phyloP scores from a whole-genome alignment of 2,113 vertebrate species.

The Galbula dea region DNA sequence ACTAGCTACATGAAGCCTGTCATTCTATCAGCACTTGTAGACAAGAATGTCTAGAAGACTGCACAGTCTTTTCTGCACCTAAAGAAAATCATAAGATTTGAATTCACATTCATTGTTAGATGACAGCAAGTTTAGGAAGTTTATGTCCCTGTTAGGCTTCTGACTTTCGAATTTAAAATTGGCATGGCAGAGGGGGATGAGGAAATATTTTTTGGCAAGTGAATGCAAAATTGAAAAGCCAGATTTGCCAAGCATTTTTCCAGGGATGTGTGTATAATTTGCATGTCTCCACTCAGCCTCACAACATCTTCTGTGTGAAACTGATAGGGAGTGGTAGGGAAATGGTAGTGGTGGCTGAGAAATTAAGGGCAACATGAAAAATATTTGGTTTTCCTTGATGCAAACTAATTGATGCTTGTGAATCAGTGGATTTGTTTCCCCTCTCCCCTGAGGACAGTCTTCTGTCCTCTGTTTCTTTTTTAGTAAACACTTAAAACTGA shows the following conservation, averaged over 20 bases:
- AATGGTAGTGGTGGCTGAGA: not conserved
- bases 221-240: slow-evolving; percentile 45
- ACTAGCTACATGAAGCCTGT: not conserved
- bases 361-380: not conserved
- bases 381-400: not conserved
- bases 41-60: not conserved
- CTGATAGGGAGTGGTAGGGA: not conserved
- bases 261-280: slow-evolving; percentile 39
- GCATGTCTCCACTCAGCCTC: slow-evolving; percentile 33
- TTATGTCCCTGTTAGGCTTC: slow-evolving; percentile 55
- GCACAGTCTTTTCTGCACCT: not conserved
- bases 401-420: not conserved
- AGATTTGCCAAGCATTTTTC: slow-evolving; percentile 61
- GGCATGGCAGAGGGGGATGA: slow-evolving; percentile 36
- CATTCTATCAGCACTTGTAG: not conserved
- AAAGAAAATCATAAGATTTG: slow-evolving; percentile 28
- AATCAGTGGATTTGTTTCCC: not conserved
- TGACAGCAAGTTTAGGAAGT: slow-evolving; percentile 44
- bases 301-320: slow-evolving; percentile 17
- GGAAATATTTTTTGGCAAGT: slow-evolving; percentile 65
- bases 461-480: not conserved
- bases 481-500: not conserved
- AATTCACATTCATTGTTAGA: slow-evolving; percentile 15
- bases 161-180: slow-evolving; percentile 67
- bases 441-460: not conserved